Conservation (phyloP, 2,113 vertebrate species). For the Corythornis madagascariensis region DNA sequence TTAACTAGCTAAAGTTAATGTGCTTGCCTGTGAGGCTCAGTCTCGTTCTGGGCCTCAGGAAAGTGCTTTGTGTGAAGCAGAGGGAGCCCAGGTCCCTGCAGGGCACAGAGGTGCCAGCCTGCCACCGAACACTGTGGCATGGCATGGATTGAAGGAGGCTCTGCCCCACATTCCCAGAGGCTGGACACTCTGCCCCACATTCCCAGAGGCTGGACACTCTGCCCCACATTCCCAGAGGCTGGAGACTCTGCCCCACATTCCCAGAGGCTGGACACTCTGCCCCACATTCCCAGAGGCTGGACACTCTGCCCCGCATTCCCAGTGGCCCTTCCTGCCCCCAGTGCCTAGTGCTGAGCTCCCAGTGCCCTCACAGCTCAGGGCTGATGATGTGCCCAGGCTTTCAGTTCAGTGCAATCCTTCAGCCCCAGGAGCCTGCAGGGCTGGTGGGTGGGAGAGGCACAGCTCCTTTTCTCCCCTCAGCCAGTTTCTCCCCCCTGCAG, state of each 20-base stretch:
- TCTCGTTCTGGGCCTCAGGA: neutral
- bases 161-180: neutral
- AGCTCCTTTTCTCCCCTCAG: neutral
- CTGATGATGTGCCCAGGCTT: neutral
- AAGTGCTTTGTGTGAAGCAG: neutral
- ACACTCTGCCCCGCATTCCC: too few species aligned
- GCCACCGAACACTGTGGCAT: neutral
- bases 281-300: too few species aligned
- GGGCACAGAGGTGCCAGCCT: neutral
- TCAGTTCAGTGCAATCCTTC: neutral
- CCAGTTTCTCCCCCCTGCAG: neutral
- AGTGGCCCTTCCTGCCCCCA: too few species aligned
- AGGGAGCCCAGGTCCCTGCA: neutral
- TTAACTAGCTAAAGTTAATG: neutral
- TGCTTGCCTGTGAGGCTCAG: neutral
- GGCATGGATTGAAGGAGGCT: neutral
- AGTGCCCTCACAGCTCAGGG: too few species aligned
- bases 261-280: too few species aligned
- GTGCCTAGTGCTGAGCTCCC: too few species aligned
- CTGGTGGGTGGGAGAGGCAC: neutral
- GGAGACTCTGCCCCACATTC: too few species aligned
- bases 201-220: too few species aligned
- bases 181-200: too few species aligned
- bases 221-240: too few species aligned
- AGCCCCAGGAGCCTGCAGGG: neutral